Evolutionary conservation across 2,888 invertebrate genomes (phyloP), one percentile per base, ranked within the genome.

Genomic region (Lithosia quadra): DNA sequence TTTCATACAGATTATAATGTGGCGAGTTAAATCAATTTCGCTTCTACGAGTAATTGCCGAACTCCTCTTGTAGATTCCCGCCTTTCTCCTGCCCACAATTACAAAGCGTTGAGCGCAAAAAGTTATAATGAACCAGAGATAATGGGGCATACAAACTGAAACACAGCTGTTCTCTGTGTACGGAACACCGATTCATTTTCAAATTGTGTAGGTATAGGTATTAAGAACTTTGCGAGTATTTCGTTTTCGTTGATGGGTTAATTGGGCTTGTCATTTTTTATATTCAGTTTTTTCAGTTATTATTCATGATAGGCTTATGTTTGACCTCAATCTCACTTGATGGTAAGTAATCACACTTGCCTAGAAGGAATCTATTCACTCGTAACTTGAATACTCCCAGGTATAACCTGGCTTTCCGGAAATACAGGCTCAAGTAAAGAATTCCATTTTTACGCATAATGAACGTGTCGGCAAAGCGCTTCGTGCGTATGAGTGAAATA

Each of bases 81-180:
- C 76, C 68, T 58, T 36, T 73, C 57, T 69, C 39, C 1, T 58
- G 28, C 61, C 76, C 63, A 33, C 39, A 18, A 58, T 57, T 63
- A 71, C n/a, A 75, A 67, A 73, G 67, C 70, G 57, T 68, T 72
- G 74, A 75, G 57, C 65, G 70, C 74, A 74, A 79, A 84, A 82
- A 84, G 73, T 82, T 82, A 78, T 82, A 79, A 80, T 79, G 81
- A 82, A 82, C 76, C 65, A 58, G 68, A 79, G 76, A 75, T 81
- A 83, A 78, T 76, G 73, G 65, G n/a, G 74, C 18, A 15, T 33
- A 63, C 22, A 69, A 61, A 69, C 67, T 72, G 71, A 71, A 79
- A 63, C 63, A 21, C 72, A 63, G 73, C 62, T 73, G 64, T 59
- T 68, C 64, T 22, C 67, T 70, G 55, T 67, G 22, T 28, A 65